Percentiles rank a stretch among this genome's conserved stretches.
These are phyloP conservation scores for Saxidomus purpurata DNA, from an alignment of 1,140 invertebrate genomes.

Conservation along the genomic window DNA sequence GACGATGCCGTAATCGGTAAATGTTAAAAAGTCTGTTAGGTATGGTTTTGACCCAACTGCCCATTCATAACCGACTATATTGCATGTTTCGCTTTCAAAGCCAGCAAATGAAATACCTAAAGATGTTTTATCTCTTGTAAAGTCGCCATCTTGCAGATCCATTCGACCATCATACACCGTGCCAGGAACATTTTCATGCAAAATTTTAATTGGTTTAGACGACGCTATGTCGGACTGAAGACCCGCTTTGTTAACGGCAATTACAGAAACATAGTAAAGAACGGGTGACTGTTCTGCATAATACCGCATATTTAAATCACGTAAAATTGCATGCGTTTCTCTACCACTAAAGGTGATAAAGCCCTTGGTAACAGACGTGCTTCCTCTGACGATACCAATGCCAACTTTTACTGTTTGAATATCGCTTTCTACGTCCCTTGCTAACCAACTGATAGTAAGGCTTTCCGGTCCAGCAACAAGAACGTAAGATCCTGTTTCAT, in stretches of 20 bases:
- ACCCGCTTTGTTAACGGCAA: constrained; percentile 66
- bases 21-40: constrained; percentile 38
- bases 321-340: not conserved
- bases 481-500: constrained; percentile 66
- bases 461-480: constrained; percentile 63
- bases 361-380: not conserved
- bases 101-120: constrained; percentile 66
- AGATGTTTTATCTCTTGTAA: constrained; percentile 51
- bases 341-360: not conserved
- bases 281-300: constrained; percentile 2
- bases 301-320: not conserved
- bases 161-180: constrained; percentile 68
- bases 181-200: constrained; percentile 69
- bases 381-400: constrained; percentile 53
- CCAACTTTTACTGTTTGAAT: constrained; percentile 58
- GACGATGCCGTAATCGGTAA: constrained; percentile 64
- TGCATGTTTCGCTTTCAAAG: constrained; percentile 72
- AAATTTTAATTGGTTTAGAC: constrained; percentile 66
- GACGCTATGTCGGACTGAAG: constrained; percentile 21
- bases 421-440: constrained; percentile 68
- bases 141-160: constrained; percentile 43
- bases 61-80: constrained; percentile 73
- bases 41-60: constrained; percentile 56
- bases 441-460: constrained; percentile 69
- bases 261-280: constrained; percentile 63